A percentile compares a stretch with the other conserved stretches of the same genome.
Evolutionary conservation across 2,797 vertebrate species (phyloP).

Genomic region (Chrosomus eos): DNA sequence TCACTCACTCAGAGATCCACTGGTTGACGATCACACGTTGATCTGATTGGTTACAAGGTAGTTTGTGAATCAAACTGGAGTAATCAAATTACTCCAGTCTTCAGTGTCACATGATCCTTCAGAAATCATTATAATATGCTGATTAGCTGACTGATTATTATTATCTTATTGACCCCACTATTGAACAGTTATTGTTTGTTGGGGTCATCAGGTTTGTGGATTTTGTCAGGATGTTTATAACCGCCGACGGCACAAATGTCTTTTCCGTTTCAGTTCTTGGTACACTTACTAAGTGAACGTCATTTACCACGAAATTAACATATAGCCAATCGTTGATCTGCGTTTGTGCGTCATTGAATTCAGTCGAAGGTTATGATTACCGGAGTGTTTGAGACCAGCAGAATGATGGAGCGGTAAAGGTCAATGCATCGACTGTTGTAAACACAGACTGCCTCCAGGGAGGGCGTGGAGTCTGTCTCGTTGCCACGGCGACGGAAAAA

Average conservation of each 20-base stretch:
- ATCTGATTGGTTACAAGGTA: too few relatives aligned
- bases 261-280: background rate
- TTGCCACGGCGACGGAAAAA: slow-evolving; percentile 70
- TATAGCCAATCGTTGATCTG: background rate
- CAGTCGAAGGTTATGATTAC: slow-evolving; percentile 18
- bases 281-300: background rate
- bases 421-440: slow-evolving; percentile 50
- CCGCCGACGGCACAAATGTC: background rate
- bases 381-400: slow-evolving; percentile 5
- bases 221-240: background rate
- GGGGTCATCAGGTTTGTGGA: background rate
- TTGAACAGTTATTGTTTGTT: background rate
- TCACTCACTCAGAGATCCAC: too few relatives aligned
- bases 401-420: slow-evolving; percentile 59
- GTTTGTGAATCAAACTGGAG: too few relatives aligned
- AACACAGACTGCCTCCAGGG: slow-evolving; percentile 50
- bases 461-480: slow-evolving; percentile 49
- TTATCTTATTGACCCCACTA: too few relatives aligned
- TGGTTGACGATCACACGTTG: too few relatives aligned
- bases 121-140: background rate
- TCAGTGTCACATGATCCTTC: slow-evolving; percentile 1
- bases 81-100: background rate
- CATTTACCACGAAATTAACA: background rate
- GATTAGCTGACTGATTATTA: background rate
- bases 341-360: background rate